Percentiles rank a stretch among this genome's conserved stretches.
phyloP scores from a whole-genome alignment of 2,113 vertebrate genomes.

The Triplophysa tibetana region DNA sequence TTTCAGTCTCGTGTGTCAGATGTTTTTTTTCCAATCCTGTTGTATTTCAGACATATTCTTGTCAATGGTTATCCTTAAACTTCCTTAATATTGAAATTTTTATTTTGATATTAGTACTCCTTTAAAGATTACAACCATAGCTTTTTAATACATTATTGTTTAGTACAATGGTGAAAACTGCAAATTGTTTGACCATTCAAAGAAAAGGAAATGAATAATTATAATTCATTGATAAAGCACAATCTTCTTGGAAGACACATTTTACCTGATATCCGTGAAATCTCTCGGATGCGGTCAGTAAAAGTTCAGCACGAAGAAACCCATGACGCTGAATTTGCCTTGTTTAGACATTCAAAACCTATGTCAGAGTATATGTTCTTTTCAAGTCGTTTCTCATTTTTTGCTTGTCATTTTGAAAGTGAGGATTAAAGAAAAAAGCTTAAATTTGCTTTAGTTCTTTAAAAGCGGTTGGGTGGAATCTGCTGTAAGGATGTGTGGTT shows the following conservation, averaged over 20 bases:
- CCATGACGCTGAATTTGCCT: slow-evolving; percentile 57
- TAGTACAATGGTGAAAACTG: background rate
- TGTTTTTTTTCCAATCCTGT: no score
- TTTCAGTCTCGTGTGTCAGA: no score
- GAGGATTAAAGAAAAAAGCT: slow-evolving; percentile 57
- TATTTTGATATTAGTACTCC: background rate
- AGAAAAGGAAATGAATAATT: slow-evolving; percentile 48
- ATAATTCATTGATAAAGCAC: slow-evolving; percentile 24
- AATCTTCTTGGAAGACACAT: slow-evolving; percentile 60
- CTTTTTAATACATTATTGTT: background rate
- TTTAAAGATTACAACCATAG: background rate
- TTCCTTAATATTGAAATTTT: background rate
- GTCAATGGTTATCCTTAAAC: slow-evolving; percentile 1
- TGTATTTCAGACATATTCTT: background rate
- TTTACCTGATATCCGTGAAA: slow-evolving; percentile 71
- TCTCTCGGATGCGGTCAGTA: slow-evolving; percentile 70
- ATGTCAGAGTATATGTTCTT: slow-evolving; percentile 59
- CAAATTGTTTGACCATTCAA: slow-evolving; percentile 8
- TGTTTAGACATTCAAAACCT: slow-evolving; percentile 61
- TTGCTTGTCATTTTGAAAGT: slow-evolving; percentile 70
- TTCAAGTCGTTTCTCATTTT: slow-evolving; percentile 63
- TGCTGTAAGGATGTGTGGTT: slow-evolving; percentile 7
- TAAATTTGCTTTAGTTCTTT: slow-evolving; percentile 59
- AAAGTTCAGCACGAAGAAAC: slow-evolving; percentile 67
- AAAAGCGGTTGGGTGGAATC: slow-evolving; percentile 38